phyloP scores from a whole-genome alignment of 2,113 vertebrate species.

The Tursiops truncatus region DNA sequence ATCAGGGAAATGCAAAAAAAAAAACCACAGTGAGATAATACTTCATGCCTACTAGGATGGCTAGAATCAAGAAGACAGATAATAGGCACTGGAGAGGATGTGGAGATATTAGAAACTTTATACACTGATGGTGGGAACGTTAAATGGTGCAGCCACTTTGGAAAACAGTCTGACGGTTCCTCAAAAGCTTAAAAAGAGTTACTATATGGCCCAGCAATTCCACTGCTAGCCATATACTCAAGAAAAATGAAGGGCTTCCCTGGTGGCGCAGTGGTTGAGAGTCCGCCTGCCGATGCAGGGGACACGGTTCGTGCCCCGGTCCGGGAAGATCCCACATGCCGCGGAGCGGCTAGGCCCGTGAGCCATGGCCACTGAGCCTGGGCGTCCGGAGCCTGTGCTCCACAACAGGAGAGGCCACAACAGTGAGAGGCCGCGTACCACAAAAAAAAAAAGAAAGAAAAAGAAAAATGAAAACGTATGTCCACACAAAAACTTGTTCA shows the following conservation, averaged over 20 bases:
- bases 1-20: not conserved
- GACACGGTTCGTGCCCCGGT: too few relatives aligned
- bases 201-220: not conserved
- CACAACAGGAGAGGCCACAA: too few relatives aligned
- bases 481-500: not conserved
- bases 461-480: not conserved
- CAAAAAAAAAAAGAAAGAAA: too few relatives aligned
- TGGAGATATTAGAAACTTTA: not conserved
- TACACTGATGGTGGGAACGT: not conserved
- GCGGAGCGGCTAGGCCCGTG: too few relatives aligned
- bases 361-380: too few relatives aligned
- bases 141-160: not conserved
- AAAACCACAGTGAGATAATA: not conserved
- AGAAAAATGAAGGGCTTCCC: not conserved
- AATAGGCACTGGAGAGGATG: not conserved
- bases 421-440: too few relatives aligned
- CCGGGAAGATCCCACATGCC: too few relatives aligned
- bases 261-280: too few relatives aligned
- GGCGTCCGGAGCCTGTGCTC: too few relatives aligned
- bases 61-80: not conserved
- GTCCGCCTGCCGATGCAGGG: too few relatives aligned
- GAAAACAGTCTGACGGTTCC: not conserved
- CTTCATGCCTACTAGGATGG: not conserved
- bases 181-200: not conserved
- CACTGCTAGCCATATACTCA: not conserved